These are phyloP conservation scores for Julus scanicus DNA, from an alignment of 2,888 invertebrate species.

Conservation along the genomic window DNA sequence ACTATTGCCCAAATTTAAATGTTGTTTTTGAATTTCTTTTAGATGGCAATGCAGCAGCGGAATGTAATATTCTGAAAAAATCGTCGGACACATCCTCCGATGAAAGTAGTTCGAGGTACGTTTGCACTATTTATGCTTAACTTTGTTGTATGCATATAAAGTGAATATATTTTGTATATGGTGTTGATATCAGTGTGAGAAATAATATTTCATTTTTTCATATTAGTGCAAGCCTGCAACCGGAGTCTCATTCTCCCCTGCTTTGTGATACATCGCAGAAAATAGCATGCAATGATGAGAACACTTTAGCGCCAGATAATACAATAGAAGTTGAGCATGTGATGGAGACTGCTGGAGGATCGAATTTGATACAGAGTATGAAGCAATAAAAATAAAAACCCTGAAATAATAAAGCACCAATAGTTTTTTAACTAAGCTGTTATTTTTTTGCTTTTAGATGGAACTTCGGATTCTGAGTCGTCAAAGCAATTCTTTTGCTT, in stretches of 20 bases:
- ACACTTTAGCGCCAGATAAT: neutral
- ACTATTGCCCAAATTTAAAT: neutral
- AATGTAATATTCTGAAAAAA: conserved; percentile 68
- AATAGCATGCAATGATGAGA: neutral
- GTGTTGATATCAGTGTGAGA: neutral
- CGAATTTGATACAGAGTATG: neutral
- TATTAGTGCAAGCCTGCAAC: neutral
- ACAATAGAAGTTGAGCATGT: neutral
- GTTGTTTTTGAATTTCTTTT: neutral
- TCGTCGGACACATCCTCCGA: conserved; percentile 68
- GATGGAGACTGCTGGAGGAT: neutral
- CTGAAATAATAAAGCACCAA: neutral
- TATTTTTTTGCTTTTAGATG: neutral
- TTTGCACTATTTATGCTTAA: neutral
- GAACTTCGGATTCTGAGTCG: neutral
- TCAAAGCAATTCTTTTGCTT: neutral
- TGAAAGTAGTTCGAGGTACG: conserved; percentile 67
- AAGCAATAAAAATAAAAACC: neutral
- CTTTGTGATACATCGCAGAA: neutral
- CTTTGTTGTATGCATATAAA: neutral
- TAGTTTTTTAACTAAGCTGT: neutral
- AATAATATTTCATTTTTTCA: neutral
- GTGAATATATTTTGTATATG: neutral
- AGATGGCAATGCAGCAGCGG: conserved; percentile 65
- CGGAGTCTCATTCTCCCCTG: neutral